Base-by-base conservation (phyloP, 2,797 vertebrate species). In the Acanthurus tractus region DNA sequence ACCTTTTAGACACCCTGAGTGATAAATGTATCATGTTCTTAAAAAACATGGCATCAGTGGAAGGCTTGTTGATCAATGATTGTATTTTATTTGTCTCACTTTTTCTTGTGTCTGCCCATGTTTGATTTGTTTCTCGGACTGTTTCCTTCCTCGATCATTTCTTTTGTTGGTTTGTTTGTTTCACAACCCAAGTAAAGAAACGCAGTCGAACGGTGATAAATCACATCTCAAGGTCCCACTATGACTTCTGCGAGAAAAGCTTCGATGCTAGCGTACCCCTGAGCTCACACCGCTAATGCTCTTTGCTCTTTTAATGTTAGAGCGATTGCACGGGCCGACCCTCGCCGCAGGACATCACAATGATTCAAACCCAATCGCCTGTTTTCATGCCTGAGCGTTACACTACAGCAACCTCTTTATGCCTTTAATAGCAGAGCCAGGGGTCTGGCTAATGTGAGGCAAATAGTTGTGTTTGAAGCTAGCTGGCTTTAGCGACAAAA, bases 41-140 rank as follows among this genome's bases (percentile, higher is more conserved):
- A 34, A 78, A 78, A 72, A 78, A 90, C 89, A 88, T 85, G 82
- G 83, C 84, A 79, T 91, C 85, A 82, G 85, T 89, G 78, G 76
- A 89, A 86, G 78, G 85, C 85, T 80, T 87, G 74, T 90, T 89
- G 82, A 81, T 89, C 64, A 85, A 86, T 88, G 89, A 92, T 94
- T 94, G 92, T 93, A 89, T 78, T 78, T 62, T 76, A 29, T 86
- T 78, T 78, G 67, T 69, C 66, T 62, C 50, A 72, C 18, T 73
- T 71, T 78, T 6, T 15, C 13, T 42, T 53, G 5, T 44, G 12
- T 66, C 57, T 44, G 38, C 36, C 76, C 67, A 56, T 65, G 20
- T n/a, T 8, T 57, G 8, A 34, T 34, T 70, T 45, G 71, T 38
- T 69, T 78, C 71, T 49, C 70, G 54, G 42, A 40, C 65, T 49